phyloP scores from a whole-genome alignment of 2,888 invertebrate genomes.

The Trachelus stipa region DNA sequence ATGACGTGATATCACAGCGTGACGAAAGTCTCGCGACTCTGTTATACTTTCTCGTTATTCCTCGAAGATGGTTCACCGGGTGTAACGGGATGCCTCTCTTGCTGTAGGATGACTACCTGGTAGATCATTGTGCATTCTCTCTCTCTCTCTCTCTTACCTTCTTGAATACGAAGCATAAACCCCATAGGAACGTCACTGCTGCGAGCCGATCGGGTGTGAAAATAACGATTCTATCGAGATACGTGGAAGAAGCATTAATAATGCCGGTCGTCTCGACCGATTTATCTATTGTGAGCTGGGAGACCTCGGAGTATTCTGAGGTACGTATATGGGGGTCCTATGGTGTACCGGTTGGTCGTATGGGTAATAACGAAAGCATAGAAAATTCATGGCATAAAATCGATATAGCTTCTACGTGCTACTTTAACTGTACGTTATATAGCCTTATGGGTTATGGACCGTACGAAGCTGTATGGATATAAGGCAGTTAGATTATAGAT shows the following conservation, averaged over 20 bases:
- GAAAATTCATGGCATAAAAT: neutral
- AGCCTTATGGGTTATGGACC: too few relatives aligned
- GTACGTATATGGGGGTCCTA: neutral
- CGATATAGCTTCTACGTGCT: neutral
- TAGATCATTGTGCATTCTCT: neutral
- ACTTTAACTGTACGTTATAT: too few relatives aligned
- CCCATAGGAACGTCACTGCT: too few relatives aligned
- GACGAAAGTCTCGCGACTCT: too few relatives aligned
- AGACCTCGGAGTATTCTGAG: neutral
- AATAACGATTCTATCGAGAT: slow-evolving; percentile 3
- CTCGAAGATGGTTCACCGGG: too few relatives aligned
- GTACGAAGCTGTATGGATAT: too few relatives aligned
- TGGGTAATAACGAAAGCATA: neutral
- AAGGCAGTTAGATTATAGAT: too few relatives aligned
- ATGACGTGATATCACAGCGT: too few relatives aligned
- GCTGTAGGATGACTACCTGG: neutral
- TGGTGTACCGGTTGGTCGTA: neutral
- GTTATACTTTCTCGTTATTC: too few relatives aligned
- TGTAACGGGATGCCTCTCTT: too few relatives aligned
- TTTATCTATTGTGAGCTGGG: slow-evolving; percentile 1
- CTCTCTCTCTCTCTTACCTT: neutral
- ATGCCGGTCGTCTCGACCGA: neutral
- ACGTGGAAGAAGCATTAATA: neutral
- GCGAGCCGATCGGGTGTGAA: slow-evolving; percentile 2
- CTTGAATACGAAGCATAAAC: too few relatives aligned